These are phyloP conservation scores for Macrosoma leucophasiata DNA, from an alignment of 2,888 invertebrate genomes.

Conservation along the genomic window DNA sequence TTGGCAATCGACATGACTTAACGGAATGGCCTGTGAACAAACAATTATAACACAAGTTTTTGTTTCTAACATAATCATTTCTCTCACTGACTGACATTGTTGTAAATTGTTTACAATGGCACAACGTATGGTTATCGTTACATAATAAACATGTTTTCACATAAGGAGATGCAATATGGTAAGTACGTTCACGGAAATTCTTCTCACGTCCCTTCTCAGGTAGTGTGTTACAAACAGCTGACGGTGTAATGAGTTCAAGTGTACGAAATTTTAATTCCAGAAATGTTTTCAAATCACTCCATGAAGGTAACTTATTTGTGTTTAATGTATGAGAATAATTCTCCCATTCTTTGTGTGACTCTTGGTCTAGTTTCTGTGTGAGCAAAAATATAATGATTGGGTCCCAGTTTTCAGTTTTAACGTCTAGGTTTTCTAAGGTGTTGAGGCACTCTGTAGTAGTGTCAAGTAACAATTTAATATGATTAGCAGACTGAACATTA, in stretches of 20 bases:
- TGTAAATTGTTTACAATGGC: slow-evolving; percentile 11
- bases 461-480: slow-evolving; percentile 16
- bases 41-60: slow-evolving; percentile 16
- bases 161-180: background rate
- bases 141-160: slow-evolving; percentile 4
- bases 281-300: slow-evolving; percentile 7
- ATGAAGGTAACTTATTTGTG: slow-evolving; percentile 13
- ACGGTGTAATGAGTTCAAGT: slow-evolving; percentile 10
- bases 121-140: slow-evolving; percentile 6
- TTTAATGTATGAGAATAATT: slow-evolving; percentile 4
- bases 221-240: background rate
- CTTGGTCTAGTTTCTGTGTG: slow-evolving; percentile 19
- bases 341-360: slow-evolving; percentile 20
- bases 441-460: slow-evolving; percentile 17
- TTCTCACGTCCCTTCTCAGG: background rate
- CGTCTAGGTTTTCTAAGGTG: slow-evolving; percentile 14
- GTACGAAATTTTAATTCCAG: slow-evolving; percentile 19
- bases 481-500: slow-evolving; percentile 5
- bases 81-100: slow-evolving; percentile 4
- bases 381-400: slow-evolving; percentile 17
- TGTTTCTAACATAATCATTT: slow-evolving; percentile 3
- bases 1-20: slow-evolving; percentile 3
- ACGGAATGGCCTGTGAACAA: slow-evolving; percentile 8
- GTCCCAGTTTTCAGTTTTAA: slow-evolving; percentile 16
- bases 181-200: background rate